Evolutionary conservation across 2,888 invertebrate genomes (phyloP).

Genomic region (Drosophila sordidula): DNA sequence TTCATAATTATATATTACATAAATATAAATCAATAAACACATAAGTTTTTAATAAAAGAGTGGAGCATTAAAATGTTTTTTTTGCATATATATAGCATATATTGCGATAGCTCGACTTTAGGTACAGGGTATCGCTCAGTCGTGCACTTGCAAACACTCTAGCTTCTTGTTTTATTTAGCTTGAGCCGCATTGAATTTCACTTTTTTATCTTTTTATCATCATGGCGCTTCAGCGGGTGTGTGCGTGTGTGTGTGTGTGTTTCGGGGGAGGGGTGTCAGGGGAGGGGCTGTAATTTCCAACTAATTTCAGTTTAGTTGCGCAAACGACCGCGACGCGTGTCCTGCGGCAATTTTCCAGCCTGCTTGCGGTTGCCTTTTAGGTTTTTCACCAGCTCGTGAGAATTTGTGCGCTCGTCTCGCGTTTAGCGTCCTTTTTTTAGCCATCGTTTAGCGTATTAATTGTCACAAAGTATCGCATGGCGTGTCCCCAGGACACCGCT

Average conservation of each 20-base stretch:
- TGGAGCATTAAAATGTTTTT: no score
- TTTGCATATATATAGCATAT: no score
- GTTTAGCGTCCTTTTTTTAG: background rate
- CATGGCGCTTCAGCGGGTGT: constrained; percentile 13
- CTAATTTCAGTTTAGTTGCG: constrained; percentile 77
- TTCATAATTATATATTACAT: no score
- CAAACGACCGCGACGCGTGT: constrained; percentile 80
- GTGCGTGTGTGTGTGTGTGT: background rate
- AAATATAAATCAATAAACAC: no score
- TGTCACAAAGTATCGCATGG: constrained; percentile 78
- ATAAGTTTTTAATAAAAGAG: no score
- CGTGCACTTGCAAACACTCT: background rate
- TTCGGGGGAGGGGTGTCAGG: constrained; percentile 15
- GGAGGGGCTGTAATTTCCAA: constrained; percentile 62
- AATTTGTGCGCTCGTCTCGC: constrained; percentile 11
- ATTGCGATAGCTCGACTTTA: no score
- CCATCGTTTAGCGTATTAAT: constrained; percentile 81
- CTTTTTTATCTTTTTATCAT: constrained; percentile 61
- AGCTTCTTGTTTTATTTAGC: background rate
- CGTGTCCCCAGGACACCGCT: constrained; percentile 26
- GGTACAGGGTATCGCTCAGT: background rate
- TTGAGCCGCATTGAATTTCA: constrained; percentile 58
- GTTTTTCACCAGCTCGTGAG: constrained; percentile 34
- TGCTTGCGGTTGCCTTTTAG: constrained; percentile 54
- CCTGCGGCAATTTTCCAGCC: constrained; percentile 77